phyloP scores from a whole-genome alignment of 2,113 vertebrate genomes.

The Nothobranchius kuhntae region DNA sequence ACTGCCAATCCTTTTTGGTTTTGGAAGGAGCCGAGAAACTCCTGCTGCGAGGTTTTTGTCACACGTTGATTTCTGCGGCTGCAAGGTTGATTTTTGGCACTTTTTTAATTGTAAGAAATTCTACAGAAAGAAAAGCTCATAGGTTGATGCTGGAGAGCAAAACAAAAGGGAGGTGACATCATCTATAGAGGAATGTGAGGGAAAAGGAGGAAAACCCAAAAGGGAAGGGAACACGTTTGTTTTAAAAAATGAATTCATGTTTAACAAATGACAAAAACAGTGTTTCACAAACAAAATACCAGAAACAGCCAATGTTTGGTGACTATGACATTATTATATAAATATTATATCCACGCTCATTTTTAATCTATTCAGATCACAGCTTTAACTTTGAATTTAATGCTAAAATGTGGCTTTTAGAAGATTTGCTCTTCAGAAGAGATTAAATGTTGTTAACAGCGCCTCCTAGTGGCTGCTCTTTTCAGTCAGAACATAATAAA shows the following conservation, averaged over 20 bases:
- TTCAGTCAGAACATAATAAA: slow-evolving; percentile 5
- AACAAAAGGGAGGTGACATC: slow-evolving; percentile 40
- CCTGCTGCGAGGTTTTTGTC: slow-evolving; percentile 8
- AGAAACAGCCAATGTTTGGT: too few species aligned
- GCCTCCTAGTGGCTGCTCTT: slow-evolving; percentile 73
- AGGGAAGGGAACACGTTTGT: not conserved
- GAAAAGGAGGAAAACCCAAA: slow-evolving; percentile 30
- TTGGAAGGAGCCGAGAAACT: slow-evolving; percentile 40
- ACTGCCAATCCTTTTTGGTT: slow-evolving; percentile 41
- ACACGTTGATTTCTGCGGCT: slow-evolving; percentile 23
- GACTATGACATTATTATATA: too few species aligned
- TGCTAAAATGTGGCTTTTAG: slow-evolving; percentile 2
- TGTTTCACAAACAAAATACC: not conserved
- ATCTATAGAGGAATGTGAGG: slow-evolving; percentile 20
- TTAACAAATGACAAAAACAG: not conserved
- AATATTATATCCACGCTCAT: slow-evolving; percentile 16
- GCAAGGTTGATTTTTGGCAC: slow-evolving; percentile 16
- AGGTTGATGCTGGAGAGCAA: slow-evolving; percentile 24
- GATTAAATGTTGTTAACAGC: slow-evolving; percentile 76
- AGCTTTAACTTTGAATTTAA: not conserved
- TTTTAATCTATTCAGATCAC: not conserved
- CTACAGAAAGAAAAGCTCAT: slow-evolving; percentile 5
- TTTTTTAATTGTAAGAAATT: accelerated
- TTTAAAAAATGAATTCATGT: not conserved
- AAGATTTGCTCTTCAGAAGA: not conserved